Evolutionary conservation across 2,797 vertebrate genomes (phyloP).

Genomic region (Pempheris klunzingeri): DNA sequence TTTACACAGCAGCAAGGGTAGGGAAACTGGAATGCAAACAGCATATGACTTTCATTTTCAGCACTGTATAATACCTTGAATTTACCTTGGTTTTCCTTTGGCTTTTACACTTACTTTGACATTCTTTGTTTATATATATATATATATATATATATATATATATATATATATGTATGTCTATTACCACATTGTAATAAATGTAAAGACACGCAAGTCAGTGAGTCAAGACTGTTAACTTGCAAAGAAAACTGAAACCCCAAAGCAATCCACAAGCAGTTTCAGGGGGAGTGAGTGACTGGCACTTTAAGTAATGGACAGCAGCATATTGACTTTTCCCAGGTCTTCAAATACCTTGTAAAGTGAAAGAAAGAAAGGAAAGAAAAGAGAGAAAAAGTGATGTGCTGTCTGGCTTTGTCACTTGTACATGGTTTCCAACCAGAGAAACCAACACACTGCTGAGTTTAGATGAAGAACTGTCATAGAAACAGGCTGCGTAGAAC

Average conservation of each 20-base stretch:
- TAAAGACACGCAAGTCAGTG: neutral
- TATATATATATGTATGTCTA: too few relatives aligned
- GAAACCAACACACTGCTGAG: neutral
- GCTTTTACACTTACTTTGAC: neutral
- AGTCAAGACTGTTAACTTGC: neutral
- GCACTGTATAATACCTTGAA: too few relatives aligned
- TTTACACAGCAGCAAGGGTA: neutral
- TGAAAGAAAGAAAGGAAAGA: slow-evolving; percentile 58
- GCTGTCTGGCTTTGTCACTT: slow-evolving; percentile 24
- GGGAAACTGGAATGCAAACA: neutral
- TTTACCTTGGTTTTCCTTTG: neutral
- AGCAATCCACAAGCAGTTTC: neutral
- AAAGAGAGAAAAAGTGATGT: slow-evolving; percentile 16
- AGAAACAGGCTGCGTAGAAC: neutral
- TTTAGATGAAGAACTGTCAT: neutral
- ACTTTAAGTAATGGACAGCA: slow-evolving; percentile 34
- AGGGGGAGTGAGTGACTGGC: slow-evolving; percentile 12
- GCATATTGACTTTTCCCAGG: slow-evolving; percentile 84
- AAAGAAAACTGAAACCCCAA: too few relatives aligned
- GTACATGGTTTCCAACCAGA: slow-evolving; percentile 8
- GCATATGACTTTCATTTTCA: neutral
- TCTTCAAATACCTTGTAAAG: slow-evolving; percentile 61
- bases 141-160: too few relatives aligned
- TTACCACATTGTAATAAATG: neutral
- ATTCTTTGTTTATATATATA: neutral